Evolutionary conservation across 2,797 vertebrate species (phyloP), one percentile per base, ranked within the genome.

Genomic region (Sternarchorhynchus goeldii): DNA sequence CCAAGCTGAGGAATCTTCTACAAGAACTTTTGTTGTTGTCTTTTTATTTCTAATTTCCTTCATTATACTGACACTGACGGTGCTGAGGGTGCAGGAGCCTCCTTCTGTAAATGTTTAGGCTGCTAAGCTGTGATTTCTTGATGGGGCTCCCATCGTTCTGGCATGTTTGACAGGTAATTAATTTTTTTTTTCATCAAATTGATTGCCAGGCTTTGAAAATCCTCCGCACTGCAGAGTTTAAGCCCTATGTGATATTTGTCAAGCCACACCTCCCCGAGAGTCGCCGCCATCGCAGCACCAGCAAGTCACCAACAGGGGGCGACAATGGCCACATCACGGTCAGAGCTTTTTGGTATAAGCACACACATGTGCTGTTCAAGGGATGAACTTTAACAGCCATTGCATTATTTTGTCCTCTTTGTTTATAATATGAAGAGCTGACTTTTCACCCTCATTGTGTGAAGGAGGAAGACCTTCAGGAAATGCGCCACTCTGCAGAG

Each of bases 211-310:
- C 95, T 16, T 76, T 99, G 73, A 96, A 92, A 86, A 93, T 92
- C 58, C 86, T 99, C 31, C 92, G 95, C 55, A 95, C 92, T 0
- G 82, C 95, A 0, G 96, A 96, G 81, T 97, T 98, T 86, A 97
- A 95, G 84, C 96, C 97, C 1, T 97, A 93, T 0, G 81, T 99
- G 79, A 88, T 99, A 82, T 96, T 96, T 77, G 94, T 97, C 79
- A 95, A 93, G 86, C 96, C 96, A 73, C 91, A 83, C 2, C 76
- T 96, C 78, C 85, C 85, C 6, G 94, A 96, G 29, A 88, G 88
- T 78, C 85, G 83, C 62, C 79, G 58, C 66, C 83, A 39, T 0
- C 86, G 87, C 0, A 90, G 89, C 0, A 88, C 88, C 4, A 88
- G 92, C 7, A 91, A 88, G 41, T 94, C 94, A 6, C 93, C 95